phyloP scores from a whole-genome alignment of 1,140 invertebrate genomes.

The Aphidius ervi region DNA sequence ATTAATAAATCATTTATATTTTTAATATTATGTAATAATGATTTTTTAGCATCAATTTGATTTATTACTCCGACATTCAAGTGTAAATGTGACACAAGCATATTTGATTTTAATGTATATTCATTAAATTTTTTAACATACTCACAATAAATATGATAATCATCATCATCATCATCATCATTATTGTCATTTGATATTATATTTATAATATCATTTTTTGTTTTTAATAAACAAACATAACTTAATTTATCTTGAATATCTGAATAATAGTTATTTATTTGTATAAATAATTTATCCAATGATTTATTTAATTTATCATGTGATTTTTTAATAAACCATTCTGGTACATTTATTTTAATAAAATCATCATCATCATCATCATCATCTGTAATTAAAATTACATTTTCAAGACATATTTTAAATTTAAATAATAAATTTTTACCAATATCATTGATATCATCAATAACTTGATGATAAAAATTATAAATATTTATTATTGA shows the following conservation, averaged over 20 bases:
- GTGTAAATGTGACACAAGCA: constrained; percentile 35
- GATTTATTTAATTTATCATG: constrained; percentile 35
- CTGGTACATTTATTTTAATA: constrained; percentile 40
- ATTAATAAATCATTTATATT: constrained; percentile 34
- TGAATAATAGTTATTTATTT: constrained; percentile 34
- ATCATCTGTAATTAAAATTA: neutral
- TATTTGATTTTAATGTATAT: constrained; percentile 33
- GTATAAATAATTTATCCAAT: constrained; percentile 35
- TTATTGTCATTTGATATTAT: constrained; percentile 27
- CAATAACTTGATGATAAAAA: constrained; percentile 38
- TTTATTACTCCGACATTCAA: constrained; percentile 38
- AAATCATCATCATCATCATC: constrained; percentile 22
- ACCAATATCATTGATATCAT: constrained; percentile 35
- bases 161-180: too few relatives aligned
- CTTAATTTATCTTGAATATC: constrained; percentile 25
- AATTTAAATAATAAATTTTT: constrained; percentile 40
- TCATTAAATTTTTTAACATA: constrained; percentile 38
- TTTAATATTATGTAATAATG: constrained; percentile 31
- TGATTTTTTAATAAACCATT: constrained; percentile 41
- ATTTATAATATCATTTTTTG: constrained; percentile 21
- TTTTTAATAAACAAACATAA: constrained; percentile 21
- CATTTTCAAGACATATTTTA: constrained; percentile 34
- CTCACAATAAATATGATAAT: constrained; percentile 22
- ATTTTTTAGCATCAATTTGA: constrained; percentile 35
- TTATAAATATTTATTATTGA: constrained; percentile 35